Evolutionary conservation across 2,888 invertebrate genomes (phyloP).

Genomic region (Xestia c-nigrum): DNA sequence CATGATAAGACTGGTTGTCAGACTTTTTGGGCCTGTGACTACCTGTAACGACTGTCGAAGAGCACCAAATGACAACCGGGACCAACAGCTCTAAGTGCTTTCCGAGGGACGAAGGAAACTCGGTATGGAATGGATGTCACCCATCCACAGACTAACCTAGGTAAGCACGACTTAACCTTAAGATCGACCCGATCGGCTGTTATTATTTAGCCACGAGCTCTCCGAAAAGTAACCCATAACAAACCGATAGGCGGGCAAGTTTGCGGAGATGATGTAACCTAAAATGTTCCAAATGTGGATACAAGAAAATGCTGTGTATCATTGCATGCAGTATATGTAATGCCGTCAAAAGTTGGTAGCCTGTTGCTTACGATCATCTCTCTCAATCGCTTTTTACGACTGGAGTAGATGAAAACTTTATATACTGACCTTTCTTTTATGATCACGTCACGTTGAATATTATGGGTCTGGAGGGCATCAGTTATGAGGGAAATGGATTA

Average conservation of each 20-base stretch:
- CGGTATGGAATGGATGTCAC: too few species aligned
- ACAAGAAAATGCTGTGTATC: not conserved
- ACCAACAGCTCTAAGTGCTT: too few species aligned
- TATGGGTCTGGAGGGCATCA: conserved; percentile 39
- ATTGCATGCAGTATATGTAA: conserved; percentile 5
- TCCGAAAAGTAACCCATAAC: too few species aligned
- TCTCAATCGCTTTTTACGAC: conserved; percentile 57
- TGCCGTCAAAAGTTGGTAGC: conserved; percentile 18
- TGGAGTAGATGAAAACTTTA: conserved; percentile 57
- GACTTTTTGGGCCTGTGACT: too few species aligned
- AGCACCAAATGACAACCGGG: too few species aligned
- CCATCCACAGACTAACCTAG: too few species aligned
- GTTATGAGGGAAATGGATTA: conserved; percentile 55
- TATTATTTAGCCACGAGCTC: too few species aligned
- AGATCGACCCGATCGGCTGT: too few species aligned
- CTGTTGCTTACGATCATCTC: conserved; percentile 54
- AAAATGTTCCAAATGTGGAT: not conserved
- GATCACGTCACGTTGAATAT: conserved; percentile 50
- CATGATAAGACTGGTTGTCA: too few species aligned
- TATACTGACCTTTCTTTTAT: conserved; percentile 61
- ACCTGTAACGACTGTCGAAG: too few species aligned
- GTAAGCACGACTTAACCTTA: too few species aligned
- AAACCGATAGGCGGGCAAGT: not conserved
- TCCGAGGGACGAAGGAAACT: too few species aligned
- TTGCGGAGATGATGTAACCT: not conserved